Evolutionary conservation across 1,140 invertebrate species (phyloP).

Genomic region (Colletes latitarsis): DNA sequence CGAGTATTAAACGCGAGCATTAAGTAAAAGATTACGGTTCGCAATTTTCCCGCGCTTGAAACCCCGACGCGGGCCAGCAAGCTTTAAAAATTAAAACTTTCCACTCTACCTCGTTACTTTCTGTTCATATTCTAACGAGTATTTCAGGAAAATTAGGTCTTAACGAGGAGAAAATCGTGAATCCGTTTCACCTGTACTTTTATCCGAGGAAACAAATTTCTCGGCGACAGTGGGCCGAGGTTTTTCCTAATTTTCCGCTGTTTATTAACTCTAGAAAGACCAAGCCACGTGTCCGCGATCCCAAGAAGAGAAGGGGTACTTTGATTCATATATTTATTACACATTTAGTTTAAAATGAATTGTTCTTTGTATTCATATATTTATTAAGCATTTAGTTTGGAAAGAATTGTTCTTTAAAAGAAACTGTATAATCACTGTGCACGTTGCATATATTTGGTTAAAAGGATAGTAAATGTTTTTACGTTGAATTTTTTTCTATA

Average conservation of each 20-base stretch:
- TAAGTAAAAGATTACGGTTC: slow-evolving; percentile 15
- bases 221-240: neutral
- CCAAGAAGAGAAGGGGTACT: too few species aligned
- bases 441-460: too few species aligned
- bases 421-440: too few species aligned
- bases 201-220: neutral
- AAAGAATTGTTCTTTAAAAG: too few species aligned
- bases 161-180: neutral
- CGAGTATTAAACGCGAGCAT: slow-evolving; percentile 6
- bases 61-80: neutral
- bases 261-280: neutral
- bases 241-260: neutral
- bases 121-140: neutral
- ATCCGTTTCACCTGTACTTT: neutral
- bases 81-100: slow-evolving; percentile 30
- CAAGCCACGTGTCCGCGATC: too few species aligned
- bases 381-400: too few species aligned
- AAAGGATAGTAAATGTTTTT: too few species aligned
- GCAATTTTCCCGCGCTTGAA: slow-evolving; percentile 5
- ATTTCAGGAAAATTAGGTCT: neutral
- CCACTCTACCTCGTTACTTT: neutral
- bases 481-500: too few species aligned
- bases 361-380: too few species aligned
- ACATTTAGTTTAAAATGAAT: too few species aligned
- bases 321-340: too few species aligned